Evolutionary conservation across 2,888 invertebrate species (phyloP).

Genomic region (Mantis religiosa): DNA sequence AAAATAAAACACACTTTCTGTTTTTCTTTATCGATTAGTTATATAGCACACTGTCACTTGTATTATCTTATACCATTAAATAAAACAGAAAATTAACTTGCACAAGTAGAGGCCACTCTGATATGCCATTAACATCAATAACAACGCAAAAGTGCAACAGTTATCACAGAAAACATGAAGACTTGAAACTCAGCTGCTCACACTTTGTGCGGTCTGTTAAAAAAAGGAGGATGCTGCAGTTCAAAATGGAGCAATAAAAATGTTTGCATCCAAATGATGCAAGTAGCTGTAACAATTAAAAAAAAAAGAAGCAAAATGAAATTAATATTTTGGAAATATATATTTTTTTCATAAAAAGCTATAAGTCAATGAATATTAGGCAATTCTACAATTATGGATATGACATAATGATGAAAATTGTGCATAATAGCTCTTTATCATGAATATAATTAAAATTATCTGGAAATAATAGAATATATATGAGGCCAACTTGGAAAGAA

Average conservation of each 20-base stretch:
- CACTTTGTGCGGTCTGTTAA: not conserved
- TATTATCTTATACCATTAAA: not conserved
- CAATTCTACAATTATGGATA: too few species aligned
- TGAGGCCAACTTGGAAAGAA: too few species aligned
- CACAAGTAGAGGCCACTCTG: not conserved
- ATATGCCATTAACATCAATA: not conserved
- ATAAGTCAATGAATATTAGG: too few species aligned
- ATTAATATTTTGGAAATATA: too few species aligned
- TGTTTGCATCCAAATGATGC: slow-evolving; percentile 39
- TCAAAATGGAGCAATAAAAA: slow-evolving; percentile 39
- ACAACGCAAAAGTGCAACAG: not conserved
- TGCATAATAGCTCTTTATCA: too few species aligned
- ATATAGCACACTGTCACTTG: not conserved
- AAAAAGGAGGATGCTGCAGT: not conserved
- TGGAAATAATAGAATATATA: too few species aligned
- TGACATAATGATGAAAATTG: too few species aligned
- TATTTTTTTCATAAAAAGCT: too few species aligned
- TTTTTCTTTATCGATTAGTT: too few species aligned
- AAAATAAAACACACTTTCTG: too few species aligned
- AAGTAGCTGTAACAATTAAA: slow-evolving; percentile 36
- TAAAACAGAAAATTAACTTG: not conserved
- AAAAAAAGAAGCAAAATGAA: not conserved
- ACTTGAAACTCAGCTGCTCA: not conserved
- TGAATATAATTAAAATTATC: too few species aligned
- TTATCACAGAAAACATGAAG: slow-evolving; percentile 17